phyloP scores from a whole-genome alignment of 2,888 invertebrate species.

The Mimumesa dahlbomi region DNA sequence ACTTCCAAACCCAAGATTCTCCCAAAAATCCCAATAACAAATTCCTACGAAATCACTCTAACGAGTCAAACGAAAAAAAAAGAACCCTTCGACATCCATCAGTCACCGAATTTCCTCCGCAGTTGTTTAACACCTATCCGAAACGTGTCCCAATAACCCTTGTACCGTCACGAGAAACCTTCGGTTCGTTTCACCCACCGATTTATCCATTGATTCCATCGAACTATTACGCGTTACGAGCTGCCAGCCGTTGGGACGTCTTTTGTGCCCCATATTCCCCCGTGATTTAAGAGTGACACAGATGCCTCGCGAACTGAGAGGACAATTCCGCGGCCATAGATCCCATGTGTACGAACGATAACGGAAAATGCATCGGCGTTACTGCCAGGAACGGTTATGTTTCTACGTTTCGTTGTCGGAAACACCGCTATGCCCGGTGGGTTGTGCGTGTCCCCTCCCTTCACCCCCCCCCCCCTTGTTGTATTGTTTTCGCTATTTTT shows the following conservation, averaged over 20 bases:
- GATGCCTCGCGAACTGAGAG: not conserved
- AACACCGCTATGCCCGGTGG: no score
- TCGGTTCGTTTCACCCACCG: no score
- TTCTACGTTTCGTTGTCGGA: not conserved
- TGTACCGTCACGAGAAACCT: no score
- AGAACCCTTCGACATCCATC: no score
- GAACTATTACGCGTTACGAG: conserved; percentile 32
- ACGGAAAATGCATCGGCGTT: conserved; percentile 10
- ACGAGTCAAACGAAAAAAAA: no score
- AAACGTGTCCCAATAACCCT: no score
- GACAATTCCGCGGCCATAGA: not conserved
- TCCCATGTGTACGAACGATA: not conserved
- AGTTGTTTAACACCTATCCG: no score
- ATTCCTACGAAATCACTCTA: no score
- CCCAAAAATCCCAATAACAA: no score
- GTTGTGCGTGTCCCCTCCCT: no score
- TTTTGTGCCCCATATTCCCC: not conserved
- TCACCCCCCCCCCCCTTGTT: conserved; percentile 15
- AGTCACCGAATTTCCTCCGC: no score
- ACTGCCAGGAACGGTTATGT: conserved; percentile 17
- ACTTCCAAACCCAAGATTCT: no score
- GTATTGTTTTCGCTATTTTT: conserved; percentile 43
- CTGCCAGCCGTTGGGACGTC: conserved; percentile 7
- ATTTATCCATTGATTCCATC: conserved; percentile 26
- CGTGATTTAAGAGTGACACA: conserved; percentile 16